Conservation (phyloP, 2,113 vertebrate genomes). For the Pantherophis guttatus region DNA sequence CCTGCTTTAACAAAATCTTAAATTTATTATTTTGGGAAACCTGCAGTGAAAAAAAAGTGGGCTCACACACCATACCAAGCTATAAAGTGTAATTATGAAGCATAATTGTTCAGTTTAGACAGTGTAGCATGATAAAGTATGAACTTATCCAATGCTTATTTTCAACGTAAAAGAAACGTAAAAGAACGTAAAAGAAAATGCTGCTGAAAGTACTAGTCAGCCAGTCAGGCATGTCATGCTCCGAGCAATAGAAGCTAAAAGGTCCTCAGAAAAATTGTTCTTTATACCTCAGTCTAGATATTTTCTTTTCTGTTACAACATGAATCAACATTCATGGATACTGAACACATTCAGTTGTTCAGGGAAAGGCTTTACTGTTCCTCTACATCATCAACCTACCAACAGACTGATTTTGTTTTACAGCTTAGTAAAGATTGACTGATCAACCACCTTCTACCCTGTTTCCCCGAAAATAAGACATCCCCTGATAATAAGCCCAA, state of each 20-base stretch:
- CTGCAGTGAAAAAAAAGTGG: background rate
- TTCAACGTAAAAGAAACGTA: too few relatives aligned
- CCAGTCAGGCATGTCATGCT: background rate
- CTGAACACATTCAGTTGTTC: background rate
- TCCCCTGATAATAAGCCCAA: too few relatives aligned
- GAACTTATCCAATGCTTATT: background rate
- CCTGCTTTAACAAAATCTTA: background rate
- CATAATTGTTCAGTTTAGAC: background rate
- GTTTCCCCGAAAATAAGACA: too few relatives aligned
- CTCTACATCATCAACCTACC: background rate
- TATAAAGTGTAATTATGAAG: background rate
- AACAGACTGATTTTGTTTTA: background rate
- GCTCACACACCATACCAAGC: background rate
- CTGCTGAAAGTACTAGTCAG: background rate
- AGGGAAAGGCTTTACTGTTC: background rate
- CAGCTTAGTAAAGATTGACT: background rate
- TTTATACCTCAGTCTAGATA: background rate
- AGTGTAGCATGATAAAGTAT: background rate
- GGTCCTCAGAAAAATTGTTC: background rate
- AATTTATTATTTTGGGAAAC: background rate
- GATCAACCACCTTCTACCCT: background rate
- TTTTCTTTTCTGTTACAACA: background rate
- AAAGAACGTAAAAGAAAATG: background rate
- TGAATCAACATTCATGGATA: background rate
- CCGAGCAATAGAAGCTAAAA: background rate